Conservation (phyloP, 2,888 invertebrate genomes). For the Urechis unicinctus region DNA sequence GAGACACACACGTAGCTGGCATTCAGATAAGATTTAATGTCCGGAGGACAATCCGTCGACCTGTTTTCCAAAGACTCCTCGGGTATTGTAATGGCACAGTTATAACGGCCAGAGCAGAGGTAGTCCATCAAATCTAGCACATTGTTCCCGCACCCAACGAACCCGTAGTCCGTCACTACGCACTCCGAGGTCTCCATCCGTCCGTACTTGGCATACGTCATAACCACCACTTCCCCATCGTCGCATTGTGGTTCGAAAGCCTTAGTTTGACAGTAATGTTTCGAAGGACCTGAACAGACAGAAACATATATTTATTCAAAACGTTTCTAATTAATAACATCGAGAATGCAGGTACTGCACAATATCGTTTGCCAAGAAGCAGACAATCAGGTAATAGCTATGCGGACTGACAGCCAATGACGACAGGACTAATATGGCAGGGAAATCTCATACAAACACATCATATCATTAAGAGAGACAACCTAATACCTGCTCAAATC, state of each 20-base stretch:
- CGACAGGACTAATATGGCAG: too few species aligned
- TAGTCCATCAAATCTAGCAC: slow-evolving; percentile 15
- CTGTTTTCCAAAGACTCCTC: slow-evolving; percentile 12
- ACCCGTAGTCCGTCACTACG: slow-evolving; percentile 7
- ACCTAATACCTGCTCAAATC: too few species aligned
- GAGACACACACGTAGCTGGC: slow-evolving; percentile 16
- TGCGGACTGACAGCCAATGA: too few species aligned
- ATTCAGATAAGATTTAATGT: slow-evolving; percentile 20
- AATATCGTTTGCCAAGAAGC: too few species aligned
- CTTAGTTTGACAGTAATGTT: slow-evolving; percentile 14
- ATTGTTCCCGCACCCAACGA: slow-evolving; percentile 14
- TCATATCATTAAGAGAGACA: too few species aligned
- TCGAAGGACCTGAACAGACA: too few species aligned
- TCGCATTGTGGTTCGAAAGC: slow-evolving; percentile 14
- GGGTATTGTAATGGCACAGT: slow-evolving; percentile 12
- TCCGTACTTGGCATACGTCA: slow-evolving; percentile 14
- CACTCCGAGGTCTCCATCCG: slow-evolving; percentile 15
- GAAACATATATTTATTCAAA: too few species aligned
- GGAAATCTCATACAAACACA: too few species aligned
- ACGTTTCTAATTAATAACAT: too few species aligned
- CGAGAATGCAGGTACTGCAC: too few species aligned
- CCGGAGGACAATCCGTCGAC: slow-evolving; percentile 12
- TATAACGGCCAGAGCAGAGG: slow-evolving; percentile 14
- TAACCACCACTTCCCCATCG: slow-evolving; percentile 14
- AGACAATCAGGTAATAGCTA: too few species aligned